Percentiles rank a stretch among this genome's conserved stretches.
Conservation (phyloP, 2,113 vertebrate species). For the Malurus elegans region DNA sequence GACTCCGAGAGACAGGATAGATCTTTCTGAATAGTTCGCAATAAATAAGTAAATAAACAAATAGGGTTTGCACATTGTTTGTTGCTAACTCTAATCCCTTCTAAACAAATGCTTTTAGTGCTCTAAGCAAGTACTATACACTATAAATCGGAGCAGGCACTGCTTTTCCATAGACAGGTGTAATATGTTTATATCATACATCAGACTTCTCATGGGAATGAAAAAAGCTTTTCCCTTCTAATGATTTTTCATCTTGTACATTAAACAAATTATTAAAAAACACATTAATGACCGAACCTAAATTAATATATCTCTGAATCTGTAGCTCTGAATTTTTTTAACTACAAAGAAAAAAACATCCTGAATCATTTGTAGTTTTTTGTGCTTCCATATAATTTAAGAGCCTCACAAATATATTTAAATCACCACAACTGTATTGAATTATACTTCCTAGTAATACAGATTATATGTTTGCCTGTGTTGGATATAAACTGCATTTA, state of each 20-base stretch:
- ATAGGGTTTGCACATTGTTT: neutral
- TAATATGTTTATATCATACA: neutral
- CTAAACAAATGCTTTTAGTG: neutral
- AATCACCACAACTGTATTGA: neutral
- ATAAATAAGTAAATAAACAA: conserved; percentile 51
- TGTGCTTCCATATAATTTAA: neutral
- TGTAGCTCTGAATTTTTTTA: neutral
- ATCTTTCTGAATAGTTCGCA: neutral
- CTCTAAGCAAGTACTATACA: neutral
- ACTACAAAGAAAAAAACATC: neutral
- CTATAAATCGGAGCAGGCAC: neutral
- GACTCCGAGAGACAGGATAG: neutral
- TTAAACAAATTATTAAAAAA: neutral
- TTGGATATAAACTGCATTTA: neutral
- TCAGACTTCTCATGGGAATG: neutral
- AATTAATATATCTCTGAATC: neutral
- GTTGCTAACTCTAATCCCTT: neutral
- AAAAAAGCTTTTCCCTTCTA: neutral
- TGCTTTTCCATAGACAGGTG: neutral
- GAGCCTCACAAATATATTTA: neutral
- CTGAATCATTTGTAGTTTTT: neutral
- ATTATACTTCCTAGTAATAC: neutral
- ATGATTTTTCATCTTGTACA: neutral
- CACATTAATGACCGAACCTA: neutral
- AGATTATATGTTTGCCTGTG: neutral